Base-by-base conservation (phyloP, 2,113 vertebrate species). In the Ailuropoda melanoleuca region DNA sequence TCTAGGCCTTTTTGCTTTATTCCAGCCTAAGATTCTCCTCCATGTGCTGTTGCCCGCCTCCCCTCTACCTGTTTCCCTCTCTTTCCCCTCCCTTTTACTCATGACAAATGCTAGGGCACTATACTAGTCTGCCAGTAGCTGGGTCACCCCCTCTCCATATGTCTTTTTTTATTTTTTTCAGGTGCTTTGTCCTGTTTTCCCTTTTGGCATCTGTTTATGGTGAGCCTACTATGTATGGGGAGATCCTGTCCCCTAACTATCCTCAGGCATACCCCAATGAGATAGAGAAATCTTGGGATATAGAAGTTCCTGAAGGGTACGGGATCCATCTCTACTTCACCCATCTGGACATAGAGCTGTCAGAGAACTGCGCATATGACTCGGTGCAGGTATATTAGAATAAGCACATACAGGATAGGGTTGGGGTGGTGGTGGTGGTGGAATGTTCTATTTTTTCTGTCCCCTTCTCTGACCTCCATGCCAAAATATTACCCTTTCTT, bases 191-290 rank as follows among this genome's bases (percentile, higher is more conserved):
- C 72, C 17, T 98, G 43, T 97, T 98, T 94, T 97, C 92, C 46
- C 68, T 98, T 62, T 95, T 98, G 66, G 19, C 72, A 17, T 97
- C 96, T 93, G 43, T 89, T 80, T 84, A 70, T 85, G 97, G 98
- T 23, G 97, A 97, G 0, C 97, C 98, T 0, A 34, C 97, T 55
- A 98, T 99, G 98, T 98, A 99, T 31, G 99, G 99, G 74, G 99
- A 99, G 99, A 98, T 99, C 97, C 98, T 99, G 85, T 99, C 99
- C 91, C 99, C 99, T 29, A 99, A 99, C 81, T 99, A 99, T 92
- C 99, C 99, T 81, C 98, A 97, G 86, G 99, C 98, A 0, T 99
- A 99, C 95, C 98, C 98, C n/a, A 99, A 99, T 43, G 96, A 99
- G 14, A 24, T 97, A 29, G 97, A 98, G 31, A 4, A 99, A 74